Base-by-base conservation (phyloP, 2,888 invertebrate species). In the Thyatira batis region DNA sequence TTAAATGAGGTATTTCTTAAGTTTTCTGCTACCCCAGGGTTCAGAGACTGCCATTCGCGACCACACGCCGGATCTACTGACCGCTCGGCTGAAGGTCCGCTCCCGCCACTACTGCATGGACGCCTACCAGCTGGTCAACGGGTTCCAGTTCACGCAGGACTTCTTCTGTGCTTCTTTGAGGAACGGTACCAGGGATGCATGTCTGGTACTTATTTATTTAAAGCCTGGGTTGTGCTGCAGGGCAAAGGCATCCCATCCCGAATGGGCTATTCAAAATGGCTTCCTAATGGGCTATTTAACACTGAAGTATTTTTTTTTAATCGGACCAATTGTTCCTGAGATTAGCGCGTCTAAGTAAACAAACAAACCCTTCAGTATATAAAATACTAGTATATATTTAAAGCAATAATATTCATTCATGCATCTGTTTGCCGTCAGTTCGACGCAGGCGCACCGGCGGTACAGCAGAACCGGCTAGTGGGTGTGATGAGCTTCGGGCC, bases 401-500 rank as follows among this genome's bases (percentile, higher is more conserved):
- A 20, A 2, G 5, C 17, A 0, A n/a, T 13, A 10, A 6, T 33
- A 20, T 17, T 9, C n/a, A 50, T 25, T n/a, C n/a, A 23, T 9
- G 8, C 25, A n/a, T 25, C 6, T 11, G 21, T 27, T 70, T 76
- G 65, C 66, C 28, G 6, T 3, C 48, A 91, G 91, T 91, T 90
- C 54, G 91, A 91, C 63, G 91, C 92, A 58, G 91, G 91, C 55
- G 91, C 90, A 0, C 91, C 91, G 0, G 91, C 89, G 0, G 79
- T 91, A 0, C 89, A 92, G 50, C 80, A 85, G 48, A 90, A 90
- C 58, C 66, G 74, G 0, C 60, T 92, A 21, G 79, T 92, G 88
- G 92, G 92, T 0, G 72, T 92, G 39, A 87, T 92, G 91, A 90
- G 90, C 66, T 92, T 92, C 59, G 92, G 92, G 0, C 92, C 92